Percentiles rank a stretch among this genome's conserved stretches.
Conservation (phyloP, 2,113 vertebrate genomes). For the Mastomys coucha region DNA sequence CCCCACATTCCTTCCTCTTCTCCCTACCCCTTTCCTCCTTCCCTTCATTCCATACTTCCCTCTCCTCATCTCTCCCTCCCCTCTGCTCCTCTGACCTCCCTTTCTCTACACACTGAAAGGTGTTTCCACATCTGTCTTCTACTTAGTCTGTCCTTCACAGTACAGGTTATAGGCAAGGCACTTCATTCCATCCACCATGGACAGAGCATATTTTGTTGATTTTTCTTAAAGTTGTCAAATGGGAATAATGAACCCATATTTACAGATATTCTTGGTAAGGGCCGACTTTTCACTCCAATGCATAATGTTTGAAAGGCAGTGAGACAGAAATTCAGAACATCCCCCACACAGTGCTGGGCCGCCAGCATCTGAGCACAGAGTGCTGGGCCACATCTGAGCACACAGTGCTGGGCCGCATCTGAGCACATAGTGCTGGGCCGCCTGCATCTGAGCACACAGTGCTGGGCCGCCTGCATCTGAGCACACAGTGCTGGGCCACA, state of each 20-base stretch:
- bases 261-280: slow-evolving; percentile 68
- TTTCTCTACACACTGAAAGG: not conserved
- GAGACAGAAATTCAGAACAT: not conserved
- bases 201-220: slow-evolving; percentile 58
- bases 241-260: slow-evolving; percentile 58
- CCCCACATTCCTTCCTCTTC: not conserved
- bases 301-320: slow-evolving; percentile 31
- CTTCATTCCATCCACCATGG: slow-evolving; percentile 55
- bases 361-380: no score
- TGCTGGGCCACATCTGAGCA: no score
- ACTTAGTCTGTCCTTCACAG: slow-evolving; percentile 4
- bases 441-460: no score
- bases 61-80: not conserved
- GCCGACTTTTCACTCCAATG: slow-evolving; percentile 69
- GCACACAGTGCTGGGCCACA: no score
- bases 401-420: no score
- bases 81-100: no score
- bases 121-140: not conserved
- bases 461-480: no score
- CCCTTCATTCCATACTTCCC: not conserved
- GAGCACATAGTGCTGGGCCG: no score
- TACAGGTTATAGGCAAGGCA: slow-evolving; percentile 66
- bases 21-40: not conserved
- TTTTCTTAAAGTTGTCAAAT: slow-evolving; percentile 52
- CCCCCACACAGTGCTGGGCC: not conserved